phyloP scores from a whole-genome alignment of 2,797 vertebrate genomes.

The Hyperoplus lanceolatus region DNA sequence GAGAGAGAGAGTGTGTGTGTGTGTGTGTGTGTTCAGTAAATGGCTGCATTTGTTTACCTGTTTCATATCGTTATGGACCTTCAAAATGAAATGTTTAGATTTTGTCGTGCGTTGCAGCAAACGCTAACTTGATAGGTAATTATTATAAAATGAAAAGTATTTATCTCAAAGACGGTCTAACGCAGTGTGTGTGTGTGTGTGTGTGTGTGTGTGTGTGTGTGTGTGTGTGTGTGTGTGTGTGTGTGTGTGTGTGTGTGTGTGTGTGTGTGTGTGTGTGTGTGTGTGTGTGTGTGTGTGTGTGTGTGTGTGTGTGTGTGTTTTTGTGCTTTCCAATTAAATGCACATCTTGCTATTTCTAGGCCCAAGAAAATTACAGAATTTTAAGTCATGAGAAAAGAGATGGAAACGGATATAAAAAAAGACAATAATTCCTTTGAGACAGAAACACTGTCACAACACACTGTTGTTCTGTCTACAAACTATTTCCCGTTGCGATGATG shows the following conservation, averaged over 20 bases:
- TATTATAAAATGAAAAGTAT: slow-evolving; percentile 10
- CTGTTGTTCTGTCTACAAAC: slow-evolving; percentile 22
- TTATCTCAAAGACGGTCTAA: background rate
- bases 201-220: no score
- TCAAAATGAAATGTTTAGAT: slow-evolving; percentile 26
- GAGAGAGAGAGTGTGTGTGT: no score
- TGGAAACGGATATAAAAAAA: slow-evolving; percentile 6
- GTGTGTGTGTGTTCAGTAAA: background rate
- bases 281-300: no score
- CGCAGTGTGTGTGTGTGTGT: slow-evolving; percentile 1
- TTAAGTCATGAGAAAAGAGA: no score
- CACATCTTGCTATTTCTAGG: slow-evolving; percentile 29
- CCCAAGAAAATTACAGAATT: slow-evolving; percentile 2
- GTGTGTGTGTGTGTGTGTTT: no score
- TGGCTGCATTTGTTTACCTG: slow-evolving; percentile 35
- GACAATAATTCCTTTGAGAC: slow-evolving; percentile 43
- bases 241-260: no score
- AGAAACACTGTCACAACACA: background rate
- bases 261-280: no score
- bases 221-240: no score
- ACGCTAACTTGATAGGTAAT: slow-evolving; percentile 29
- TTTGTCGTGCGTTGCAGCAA: slow-evolving; percentile 25
- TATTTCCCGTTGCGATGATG: slow-evolving; percentile 3
- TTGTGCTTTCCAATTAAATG: slow-evolving; percentile 48
- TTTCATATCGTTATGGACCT: slow-evolving; percentile 7